These are phyloP conservation scores for Nomada fucata DNA, from an alignment of 2,888 invertebrate genomes.

Conservation along the genomic window DNA sequence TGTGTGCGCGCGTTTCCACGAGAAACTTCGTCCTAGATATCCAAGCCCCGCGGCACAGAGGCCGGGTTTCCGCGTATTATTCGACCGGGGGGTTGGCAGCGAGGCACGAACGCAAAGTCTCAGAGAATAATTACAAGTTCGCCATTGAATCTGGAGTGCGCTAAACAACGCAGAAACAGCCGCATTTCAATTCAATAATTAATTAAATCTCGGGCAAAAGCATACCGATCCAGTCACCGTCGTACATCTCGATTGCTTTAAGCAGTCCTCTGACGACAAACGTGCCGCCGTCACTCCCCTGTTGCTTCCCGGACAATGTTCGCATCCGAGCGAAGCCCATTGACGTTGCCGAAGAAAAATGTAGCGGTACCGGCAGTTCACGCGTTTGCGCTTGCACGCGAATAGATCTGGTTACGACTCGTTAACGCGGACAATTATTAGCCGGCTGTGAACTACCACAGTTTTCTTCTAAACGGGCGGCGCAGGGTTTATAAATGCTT, in stretches of 20 bases:
- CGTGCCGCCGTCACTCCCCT: neutral
- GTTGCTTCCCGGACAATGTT: neutral
- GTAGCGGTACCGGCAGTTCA: conserved; percentile 1
- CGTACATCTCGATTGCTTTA: conserved; percentile 24
- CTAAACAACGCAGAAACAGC: conserved; percentile 61
- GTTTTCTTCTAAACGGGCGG: neutral
- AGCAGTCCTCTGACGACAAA: conserved; percentile 21
- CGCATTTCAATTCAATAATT: conserved; percentile 60
- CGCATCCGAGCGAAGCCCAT: too few relatives aligned
- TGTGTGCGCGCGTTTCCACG: conserved; percentile 27
- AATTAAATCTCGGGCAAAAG: conserved; percentile 58
- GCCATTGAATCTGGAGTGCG: conserved; percentile 60
- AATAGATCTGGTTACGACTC: conserved; percentile 17
- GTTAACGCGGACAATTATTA: conserved; percentile 38
- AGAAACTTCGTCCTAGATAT: conserved; percentile 55
- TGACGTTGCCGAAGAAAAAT: neutral
- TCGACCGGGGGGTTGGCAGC: conserved; percentile 24
- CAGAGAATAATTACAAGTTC: conserved; percentile 65
- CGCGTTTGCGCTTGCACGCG: conserved; percentile 12
- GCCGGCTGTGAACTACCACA: conserved; percentile 13
- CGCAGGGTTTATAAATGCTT: conserved; percentile 37
- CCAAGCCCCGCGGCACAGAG: conserved; percentile 43
- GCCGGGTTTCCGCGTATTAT: conserved; percentile 46
- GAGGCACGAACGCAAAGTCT: conserved; percentile 48
- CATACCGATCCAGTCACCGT: conserved; percentile 27